phyloP scores from a whole-genome alignment of 2,797 vertebrate species.

The Heliangelus exortis region DNA sequence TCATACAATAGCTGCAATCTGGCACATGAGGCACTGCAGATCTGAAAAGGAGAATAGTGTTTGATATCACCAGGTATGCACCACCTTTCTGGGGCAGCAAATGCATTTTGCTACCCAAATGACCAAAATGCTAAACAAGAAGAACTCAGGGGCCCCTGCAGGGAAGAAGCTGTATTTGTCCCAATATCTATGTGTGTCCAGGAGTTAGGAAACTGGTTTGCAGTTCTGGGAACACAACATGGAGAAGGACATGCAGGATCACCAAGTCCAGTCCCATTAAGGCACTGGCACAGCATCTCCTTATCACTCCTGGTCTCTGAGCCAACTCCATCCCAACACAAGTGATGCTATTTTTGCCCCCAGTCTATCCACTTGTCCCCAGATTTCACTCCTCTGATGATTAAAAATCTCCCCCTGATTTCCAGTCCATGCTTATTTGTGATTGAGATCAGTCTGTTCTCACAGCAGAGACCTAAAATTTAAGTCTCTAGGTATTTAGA shows the following conservation, averaged over 20 bases:
- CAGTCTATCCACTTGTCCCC: neutral
- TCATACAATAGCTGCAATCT: slow-evolving; percentile 68
- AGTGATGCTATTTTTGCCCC: neutral
- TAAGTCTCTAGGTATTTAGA: too few relatives aligned
- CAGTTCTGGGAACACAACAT: neutral
- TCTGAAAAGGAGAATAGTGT: neutral
- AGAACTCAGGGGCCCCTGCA: neutral
- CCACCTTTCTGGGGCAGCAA: neutral
- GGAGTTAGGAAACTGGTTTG: neutral
- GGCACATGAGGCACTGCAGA: slow-evolving; percentile 27
- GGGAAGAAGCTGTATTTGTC: neutral
- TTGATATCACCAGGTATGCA: slow-evolving; percentile 42
- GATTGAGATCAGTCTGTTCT: neutral
- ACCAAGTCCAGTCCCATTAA: neutral
- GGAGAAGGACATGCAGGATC: neutral
- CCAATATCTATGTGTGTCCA: neutral
- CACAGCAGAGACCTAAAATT: neutral
- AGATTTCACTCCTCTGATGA: neutral
- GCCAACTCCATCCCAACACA: neutral
- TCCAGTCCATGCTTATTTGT: neutral
- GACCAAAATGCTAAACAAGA: neutral
- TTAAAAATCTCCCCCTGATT: neutral
- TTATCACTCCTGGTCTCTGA: neutral
- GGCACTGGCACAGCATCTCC: neutral
- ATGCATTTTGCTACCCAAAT: neutral